phyloP scores from a whole-genome alignment of 1,140 invertebrate genomes.

The Meloidogyne exigua region DNA sequence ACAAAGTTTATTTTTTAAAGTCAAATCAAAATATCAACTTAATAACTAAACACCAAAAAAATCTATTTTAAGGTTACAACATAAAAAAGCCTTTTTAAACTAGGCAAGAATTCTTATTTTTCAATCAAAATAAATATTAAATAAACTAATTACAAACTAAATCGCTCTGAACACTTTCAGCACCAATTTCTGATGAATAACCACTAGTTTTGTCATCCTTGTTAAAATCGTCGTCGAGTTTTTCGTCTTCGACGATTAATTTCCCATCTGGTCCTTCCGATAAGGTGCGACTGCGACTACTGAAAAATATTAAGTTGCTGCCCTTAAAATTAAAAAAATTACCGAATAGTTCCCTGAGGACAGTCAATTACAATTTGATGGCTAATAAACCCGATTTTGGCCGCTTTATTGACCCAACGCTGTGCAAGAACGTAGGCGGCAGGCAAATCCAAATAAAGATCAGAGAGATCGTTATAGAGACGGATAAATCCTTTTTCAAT shows the following conservation, averaged over 20 bases:
- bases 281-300: conserved; percentile 34
- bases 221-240: background rate
- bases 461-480: conserved; percentile 36
- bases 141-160: background rate
- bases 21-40: too few species aligned
- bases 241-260: conserved; percentile 19
- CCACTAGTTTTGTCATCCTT: background rate
- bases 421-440: conserved; percentile 47
- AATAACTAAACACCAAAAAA: too few species aligned
- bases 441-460: conserved; percentile 46
- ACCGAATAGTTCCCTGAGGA: conserved; percentile 30
- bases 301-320: conserved; percentile 7
- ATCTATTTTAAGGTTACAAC: too few species aligned
- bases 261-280: conserved; percentile 40
- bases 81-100: background rate
- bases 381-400: conserved; percentile 32
- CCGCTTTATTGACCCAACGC: conserved; percentile 45
- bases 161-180: background rate
- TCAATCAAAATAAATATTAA: background rate
- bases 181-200: background rate
- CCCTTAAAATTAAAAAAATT: background rate
- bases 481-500: conserved; percentile 37
- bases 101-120: background rate
- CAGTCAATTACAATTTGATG: conserved; percentile 34
- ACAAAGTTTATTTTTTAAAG: too few species aligned